Evolutionary conservation across 2,797 vertebrate species (phyloP), one percentile per base, ranked within the genome.

Genomic region (Apogon talboti): DNA sequence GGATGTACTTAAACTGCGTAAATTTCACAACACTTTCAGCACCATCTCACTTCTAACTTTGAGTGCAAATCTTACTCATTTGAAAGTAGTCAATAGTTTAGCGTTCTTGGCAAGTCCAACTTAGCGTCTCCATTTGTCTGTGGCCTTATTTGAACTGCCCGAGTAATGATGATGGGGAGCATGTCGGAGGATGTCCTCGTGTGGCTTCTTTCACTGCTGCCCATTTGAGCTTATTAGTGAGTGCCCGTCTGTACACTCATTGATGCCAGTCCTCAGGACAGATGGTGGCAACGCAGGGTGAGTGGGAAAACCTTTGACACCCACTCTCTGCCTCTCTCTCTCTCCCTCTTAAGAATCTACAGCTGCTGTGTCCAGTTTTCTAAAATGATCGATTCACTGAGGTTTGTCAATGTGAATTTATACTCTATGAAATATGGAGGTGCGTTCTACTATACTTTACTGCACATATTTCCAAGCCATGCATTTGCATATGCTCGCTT

Each of bases 141-240:
- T 87, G 87, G 4, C 81, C 82, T 87, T 45, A 79, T 72, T 74
- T 87, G 80, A 66, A 64, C 71, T 80, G 62, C 11, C 53, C 10
- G 6, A 76, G 71, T 59, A 59, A 69, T 76, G 77, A 73, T 72
- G 80, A 73, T 83, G 78, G 66, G 19, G 68, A 78, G 81, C 80
- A 46, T 78, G 84, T 81, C 70, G 21, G 62, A 75, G 66, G 71
- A 51, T 89, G 84, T 90, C 86, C 89, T 90, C 80, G 69, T 63
- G 71, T 82, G 85, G 74, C 85, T 78, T 83, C 60, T 81, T 70
- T 69, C 76, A 67, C 71, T 86, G 84, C 56, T 76, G 83, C 76
- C 78, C 81, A 75, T 84, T 82, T 87, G 87, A 89, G 86, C 89
- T 85, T 86, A 89, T 90, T 89, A 92, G 83, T 47, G 60, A 80